Evolutionary conservation across 23 tunicate species (phyloP), one percentile per base, ranked within the genome.

Genomic region (Halocynthia roretzi): DNA sequence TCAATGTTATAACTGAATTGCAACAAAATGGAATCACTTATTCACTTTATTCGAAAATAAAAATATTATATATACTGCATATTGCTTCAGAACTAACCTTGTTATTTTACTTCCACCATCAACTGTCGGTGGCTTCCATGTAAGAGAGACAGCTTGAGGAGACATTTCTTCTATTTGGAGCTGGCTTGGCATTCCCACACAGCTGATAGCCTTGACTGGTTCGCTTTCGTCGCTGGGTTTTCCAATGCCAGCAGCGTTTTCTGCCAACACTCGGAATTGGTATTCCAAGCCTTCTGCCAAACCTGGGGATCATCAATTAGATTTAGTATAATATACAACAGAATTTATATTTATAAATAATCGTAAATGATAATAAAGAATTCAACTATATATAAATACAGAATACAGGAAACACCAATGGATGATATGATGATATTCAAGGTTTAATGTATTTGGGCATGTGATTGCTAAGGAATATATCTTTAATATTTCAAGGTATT

Each of bases 241-340:
- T 2, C 91, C 82, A 2, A 81, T 64, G 54, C 91, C 91, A 22
- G 91, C 91, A 44, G 76, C 86, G 58, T 86, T 86, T 75, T 86
- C 91, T 7, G 91, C 91, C 6, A 82, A 15, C 14, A 86, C 91
- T 49, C 91, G 81, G 66, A 86, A 74, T 56, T 82, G 81, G 53
- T 86, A 86, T 21, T 44, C 76, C 17, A 86, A 69, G 8, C 86
- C 87, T 72, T 86, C 91, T 7, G 54, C 15, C 49, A 83, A 51
- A 18, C 84, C 84, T 80, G 72, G 5, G 63, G 2, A 58, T 0
- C 44, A 31, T 31, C 44, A 31, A 31, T 4, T 0, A 31, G 44
- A 31, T 31, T 31, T n/a, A 1, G 63, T 14, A 58, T 2, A 58
- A 58, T 58, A n/a, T n/a, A 58, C n/a, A n/a, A n/a, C n/a, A n/a